Evolutionary conservation across 1,140 invertebrate genomes (phyloP), one percentile per base, ranked within the genome.

Genomic region (Halictus rubicundus): DNA sequence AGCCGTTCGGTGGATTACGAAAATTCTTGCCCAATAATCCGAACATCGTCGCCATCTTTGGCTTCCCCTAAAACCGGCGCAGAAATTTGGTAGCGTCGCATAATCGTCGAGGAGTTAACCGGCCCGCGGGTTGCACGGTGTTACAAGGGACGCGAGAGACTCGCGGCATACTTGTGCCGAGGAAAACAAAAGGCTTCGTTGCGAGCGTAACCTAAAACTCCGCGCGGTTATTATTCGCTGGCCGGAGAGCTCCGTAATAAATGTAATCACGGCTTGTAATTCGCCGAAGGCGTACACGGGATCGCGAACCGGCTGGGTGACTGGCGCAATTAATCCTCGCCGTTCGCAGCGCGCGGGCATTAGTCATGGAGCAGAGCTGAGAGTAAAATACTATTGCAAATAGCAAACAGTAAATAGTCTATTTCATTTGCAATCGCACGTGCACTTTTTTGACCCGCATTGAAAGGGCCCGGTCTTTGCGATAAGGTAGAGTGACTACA

Each of bases 131-230:
- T 60, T 60, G 27, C 32, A 75, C 6, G 27, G 8, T 32, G 4
- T 21, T 54, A 54, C 49, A 54, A 5, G 49, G 49, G 16, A 1
- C 49, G 21, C 39, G 8, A 9, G 73, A 59, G 39, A 49, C n/a
- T 23, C 7, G 32, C 21, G 74, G 27, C 66, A 69, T 23, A 77
- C 65, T 68, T 77, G 19, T 61, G n/a, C n/a, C 16, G n/a, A 37
- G 49, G 19, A 42, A 61, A 69, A 77, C 57, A 61, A 77, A 42
- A 77, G 57, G 25, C 66, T 59, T 46, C 39, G 16, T n/a, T 14
- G 54, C 10, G 25, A 49, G 9, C 42, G 42, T 32, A 61, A 69
- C 27, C 21, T 32, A 60, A 66, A 75, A 66, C 72, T 6, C 16
- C 49, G n/a, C 21, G 8, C 9, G 14, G 10, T 19, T 46, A 54